Evolutionary conservation across 2,797 vertebrate genomes (phyloP).

Genomic region (Smutsia gigantea): DNA sequence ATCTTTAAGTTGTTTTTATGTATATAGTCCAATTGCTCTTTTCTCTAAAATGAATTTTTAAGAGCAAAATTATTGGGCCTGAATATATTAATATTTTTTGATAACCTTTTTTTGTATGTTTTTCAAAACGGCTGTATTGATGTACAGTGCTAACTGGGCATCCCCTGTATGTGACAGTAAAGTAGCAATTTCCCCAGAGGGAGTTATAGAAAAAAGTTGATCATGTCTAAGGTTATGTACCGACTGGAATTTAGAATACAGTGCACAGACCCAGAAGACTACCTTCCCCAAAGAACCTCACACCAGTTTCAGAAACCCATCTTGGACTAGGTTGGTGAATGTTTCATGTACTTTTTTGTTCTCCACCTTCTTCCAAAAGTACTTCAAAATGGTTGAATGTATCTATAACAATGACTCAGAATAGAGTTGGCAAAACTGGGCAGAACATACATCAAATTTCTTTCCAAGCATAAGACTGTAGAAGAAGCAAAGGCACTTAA

Average conservation of each 20-base stretch:
- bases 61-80: not conserved
- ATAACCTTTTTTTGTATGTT: not conserved
- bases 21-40: not conserved
- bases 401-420: constrained; percentile 23
- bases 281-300: not conserved
- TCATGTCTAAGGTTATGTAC: not conserved
- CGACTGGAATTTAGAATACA: not conserved
- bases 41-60: constrained; percentile 37
- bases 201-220: not conserved
- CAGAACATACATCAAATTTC: not conserved
- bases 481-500: not conserved
- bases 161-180: not conserved
- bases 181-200: not conserved
- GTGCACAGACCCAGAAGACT: not conserved
- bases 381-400: not conserved
- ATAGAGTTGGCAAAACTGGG: not conserved
- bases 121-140: not conserved
- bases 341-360: not conserved
- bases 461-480: not conserved
- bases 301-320: not conserved
- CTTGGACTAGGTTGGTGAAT: not conserved
- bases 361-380: not conserved
- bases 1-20: not conserved
- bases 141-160: not conserved
- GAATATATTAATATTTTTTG: not conserved